These are phyloP conservation scores for Neodontobutis hainanensis DNA, from an alignment of 2,113 vertebrate genomes.

Conservation along the genomic window DNA sequence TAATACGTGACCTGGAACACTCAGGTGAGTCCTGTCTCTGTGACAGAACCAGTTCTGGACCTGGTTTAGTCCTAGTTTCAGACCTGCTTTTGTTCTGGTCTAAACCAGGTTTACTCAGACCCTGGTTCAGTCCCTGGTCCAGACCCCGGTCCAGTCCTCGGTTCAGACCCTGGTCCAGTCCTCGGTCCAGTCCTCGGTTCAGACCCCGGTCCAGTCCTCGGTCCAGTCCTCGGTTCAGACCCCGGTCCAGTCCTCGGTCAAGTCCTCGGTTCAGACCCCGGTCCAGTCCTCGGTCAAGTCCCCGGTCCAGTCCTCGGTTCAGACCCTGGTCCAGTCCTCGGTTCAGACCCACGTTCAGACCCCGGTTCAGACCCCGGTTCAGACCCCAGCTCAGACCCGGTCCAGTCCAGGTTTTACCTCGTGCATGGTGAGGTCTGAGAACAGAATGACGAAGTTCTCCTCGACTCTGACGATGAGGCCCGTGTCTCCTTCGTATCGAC, in stretches of 20 bases:
- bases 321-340: background rate
- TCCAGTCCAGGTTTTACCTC: slow-evolving; percentile 76
- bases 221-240: no score
- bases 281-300: no score
- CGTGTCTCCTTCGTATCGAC: slow-evolving; percentile 92
- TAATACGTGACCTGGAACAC: background rate
- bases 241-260: no score
- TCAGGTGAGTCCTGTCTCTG: background rate
- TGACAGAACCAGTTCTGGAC: background rate
- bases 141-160: no score
- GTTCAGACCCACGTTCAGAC: background rate
- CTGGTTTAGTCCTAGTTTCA: no score
- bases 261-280: no score
- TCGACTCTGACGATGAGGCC: slow-evolving; percentile 94
- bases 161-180: no score
- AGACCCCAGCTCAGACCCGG: background rate
- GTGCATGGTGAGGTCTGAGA: slow-evolving; percentile 95
- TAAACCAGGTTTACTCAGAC: no score
- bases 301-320: background rate
- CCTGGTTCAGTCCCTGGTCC: no score
- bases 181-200: no score
- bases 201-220: no score
- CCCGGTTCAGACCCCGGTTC: background rate
- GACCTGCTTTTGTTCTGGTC: no score
- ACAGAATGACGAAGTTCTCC: slow-evolving; percentile 96